phyloP scores from a whole-genome alignment of 2,113 vertebrate species.

The Cynocephalus volans region DNA sequence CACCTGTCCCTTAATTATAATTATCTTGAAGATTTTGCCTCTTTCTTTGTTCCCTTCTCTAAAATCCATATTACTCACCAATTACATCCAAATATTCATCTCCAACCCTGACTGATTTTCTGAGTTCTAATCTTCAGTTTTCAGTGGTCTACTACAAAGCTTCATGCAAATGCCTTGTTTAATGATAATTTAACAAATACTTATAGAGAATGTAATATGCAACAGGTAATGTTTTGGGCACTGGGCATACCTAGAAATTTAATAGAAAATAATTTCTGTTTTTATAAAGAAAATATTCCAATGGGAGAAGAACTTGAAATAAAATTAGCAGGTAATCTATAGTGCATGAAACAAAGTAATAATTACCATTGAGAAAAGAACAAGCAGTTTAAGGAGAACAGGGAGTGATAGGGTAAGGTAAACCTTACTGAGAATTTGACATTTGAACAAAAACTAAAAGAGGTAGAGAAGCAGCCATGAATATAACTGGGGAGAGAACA shows the following conservation, averaged over 20 bases:
- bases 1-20: background rate
- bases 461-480: background rate
- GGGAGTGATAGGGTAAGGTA: background rate
- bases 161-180: background rate
- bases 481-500: background rate
- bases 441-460: background rate
- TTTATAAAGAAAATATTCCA: background rate
- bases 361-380: background rate
- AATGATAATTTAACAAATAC: background rate
- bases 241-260: background rate
- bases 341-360: background rate
- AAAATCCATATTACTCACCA: background rate
- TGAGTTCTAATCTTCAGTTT: background rate
- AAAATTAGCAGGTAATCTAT: background rate
- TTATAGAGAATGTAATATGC: background rate
- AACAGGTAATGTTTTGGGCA: background rate
- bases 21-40: background rate
- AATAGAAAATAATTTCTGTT: background rate
- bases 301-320: background rate
- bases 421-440: background rate
- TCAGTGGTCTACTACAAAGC: background rate
- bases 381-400: too few species aligned
- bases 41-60: background rate
- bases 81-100: background rate
- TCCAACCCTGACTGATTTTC: background rate